A percentile compares a stretch with the other conserved stretches of the same genome.
Evolutionary conservation across 1,140 invertebrate genomes (phyloP).

Genomic region (Lepidostoma basale): DNA sequence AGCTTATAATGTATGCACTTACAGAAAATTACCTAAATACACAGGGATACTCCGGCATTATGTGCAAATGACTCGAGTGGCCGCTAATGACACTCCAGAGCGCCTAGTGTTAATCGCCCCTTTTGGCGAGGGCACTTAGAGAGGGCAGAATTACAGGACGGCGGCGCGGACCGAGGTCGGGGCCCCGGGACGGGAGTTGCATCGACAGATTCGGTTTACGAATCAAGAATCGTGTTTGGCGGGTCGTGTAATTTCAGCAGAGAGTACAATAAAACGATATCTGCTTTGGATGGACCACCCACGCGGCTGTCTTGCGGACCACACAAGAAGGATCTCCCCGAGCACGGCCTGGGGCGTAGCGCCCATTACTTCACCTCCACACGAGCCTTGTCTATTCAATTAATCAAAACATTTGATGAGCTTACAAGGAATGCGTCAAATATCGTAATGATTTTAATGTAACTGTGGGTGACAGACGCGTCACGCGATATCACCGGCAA

Average conservation of each 20-base stretch:
- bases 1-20: too few species aligned
- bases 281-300: conserved; percentile 13
- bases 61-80: too few species aligned
- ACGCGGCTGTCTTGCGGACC: not conserved
- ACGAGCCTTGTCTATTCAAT: too few species aligned
- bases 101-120: not conserved
- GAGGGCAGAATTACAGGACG: not conserved
- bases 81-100: too few species aligned
- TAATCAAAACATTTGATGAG: too few species aligned
- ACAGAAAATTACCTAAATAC: too few species aligned
- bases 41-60: too few species aligned
- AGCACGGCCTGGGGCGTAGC: not conserved
- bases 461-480: too few species aligned
- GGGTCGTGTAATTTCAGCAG: not conserved
- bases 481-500: too few species aligned
- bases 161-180: not conserved
- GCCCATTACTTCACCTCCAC: not conserved
- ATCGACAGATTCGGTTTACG: not conserved
- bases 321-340: conserved; percentile 4
- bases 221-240: not conserved
- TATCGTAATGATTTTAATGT: too few species aligned
- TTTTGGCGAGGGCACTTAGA: not conserved
- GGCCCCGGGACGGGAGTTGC: not conserved
- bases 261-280: not conserved
- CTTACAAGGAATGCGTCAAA: too few species aligned